These are phyloP conservation scores for Lasius fuliginosus DNA, from an alignment of 2,888 invertebrate species.

Conservation along the genomic window DNA sequence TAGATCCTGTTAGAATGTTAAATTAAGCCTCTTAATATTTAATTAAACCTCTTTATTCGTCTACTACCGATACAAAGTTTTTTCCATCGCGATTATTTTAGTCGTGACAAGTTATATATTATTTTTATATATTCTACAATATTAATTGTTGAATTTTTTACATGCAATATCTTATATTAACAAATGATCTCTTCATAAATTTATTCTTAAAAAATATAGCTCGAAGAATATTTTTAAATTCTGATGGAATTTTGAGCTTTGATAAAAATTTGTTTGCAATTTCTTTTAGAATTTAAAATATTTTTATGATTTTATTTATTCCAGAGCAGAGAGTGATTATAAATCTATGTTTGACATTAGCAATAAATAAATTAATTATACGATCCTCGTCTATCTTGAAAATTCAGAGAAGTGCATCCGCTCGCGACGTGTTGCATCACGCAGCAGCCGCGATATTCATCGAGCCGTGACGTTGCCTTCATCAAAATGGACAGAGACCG, in stretches of 20 bases:
- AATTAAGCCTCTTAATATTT: no score
- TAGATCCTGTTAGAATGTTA: background rate
- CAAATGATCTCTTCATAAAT: background rate
- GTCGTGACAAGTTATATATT: background rate
- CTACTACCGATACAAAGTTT: background rate
- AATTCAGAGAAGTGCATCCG: background rate
- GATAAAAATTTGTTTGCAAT: background rate
- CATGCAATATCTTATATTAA: background rate
- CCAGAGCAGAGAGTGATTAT: background rate
- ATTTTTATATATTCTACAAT: background rate
- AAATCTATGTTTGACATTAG: background rate
- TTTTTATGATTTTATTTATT: background rate
- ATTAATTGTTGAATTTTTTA: background rate
- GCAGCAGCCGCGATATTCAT: conserved; percentile 22
- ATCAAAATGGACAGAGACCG: conserved; percentile 5
- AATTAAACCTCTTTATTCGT: background rate
- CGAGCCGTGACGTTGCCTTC: conserved; percentile 36
- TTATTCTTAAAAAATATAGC: background rate
- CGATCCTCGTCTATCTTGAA: background rate
- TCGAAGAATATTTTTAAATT: background rate
- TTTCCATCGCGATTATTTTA: background rate
- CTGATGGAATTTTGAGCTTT: background rate
- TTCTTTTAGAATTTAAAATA: background rate
- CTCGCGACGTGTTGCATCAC: conserved; percentile 11
- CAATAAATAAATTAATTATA: conserved; percentile 14